Evolutionary conservation across 2,797 vertebrate genomes (phyloP).

Genomic region (Scarus forsteni): DNA sequence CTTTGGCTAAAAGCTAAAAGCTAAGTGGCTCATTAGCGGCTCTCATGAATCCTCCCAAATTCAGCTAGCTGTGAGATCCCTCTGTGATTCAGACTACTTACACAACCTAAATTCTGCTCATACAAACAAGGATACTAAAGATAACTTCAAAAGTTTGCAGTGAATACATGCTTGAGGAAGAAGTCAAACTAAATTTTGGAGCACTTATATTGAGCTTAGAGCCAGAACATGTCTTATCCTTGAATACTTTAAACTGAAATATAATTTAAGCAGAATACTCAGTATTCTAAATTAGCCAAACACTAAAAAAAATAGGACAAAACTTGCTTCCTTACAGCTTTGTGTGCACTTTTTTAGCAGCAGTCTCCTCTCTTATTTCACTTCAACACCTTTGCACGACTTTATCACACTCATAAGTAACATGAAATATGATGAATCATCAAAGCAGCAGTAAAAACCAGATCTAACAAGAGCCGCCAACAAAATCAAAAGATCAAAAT

Average conservation of each 20-base stretch:
- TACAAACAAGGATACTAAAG: neutral
- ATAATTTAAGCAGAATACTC: too few species aligned
- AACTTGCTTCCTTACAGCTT: constrained; percentile 4
- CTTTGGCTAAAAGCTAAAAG: constrained; percentile 70
- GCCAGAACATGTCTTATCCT: neutral
- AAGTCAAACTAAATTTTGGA: neutral
- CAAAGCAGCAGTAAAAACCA: constrained; percentile 35
- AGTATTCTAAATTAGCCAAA: constrained; percentile 1
- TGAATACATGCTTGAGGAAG: neutral
- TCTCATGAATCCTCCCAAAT: constrained; percentile 47
- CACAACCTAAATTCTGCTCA: constrained; percentile 23
- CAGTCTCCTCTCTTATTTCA: constrained; percentile 31
- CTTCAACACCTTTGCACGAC: constrained; percentile 15
- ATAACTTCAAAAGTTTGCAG: neutral
- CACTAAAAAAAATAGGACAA: neutral
- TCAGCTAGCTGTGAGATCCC: constrained; percentile 21
- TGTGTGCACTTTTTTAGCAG: constrained; percentile 15
- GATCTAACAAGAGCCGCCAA: constrained; percentile 39
- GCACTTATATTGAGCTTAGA: neutral
- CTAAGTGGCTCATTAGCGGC: constrained; percentile 65
- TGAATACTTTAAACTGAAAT: too few species aligned
- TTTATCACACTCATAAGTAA: constrained; percentile 26
- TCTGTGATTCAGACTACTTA: constrained; percentile 29
- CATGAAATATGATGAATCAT: constrained; percentile 45
- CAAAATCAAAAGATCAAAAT: constrained; percentile 17